phyloP scores from a whole-genome alignment of 2,888 invertebrate species.

The Lacanobia oleracea region DNA sequence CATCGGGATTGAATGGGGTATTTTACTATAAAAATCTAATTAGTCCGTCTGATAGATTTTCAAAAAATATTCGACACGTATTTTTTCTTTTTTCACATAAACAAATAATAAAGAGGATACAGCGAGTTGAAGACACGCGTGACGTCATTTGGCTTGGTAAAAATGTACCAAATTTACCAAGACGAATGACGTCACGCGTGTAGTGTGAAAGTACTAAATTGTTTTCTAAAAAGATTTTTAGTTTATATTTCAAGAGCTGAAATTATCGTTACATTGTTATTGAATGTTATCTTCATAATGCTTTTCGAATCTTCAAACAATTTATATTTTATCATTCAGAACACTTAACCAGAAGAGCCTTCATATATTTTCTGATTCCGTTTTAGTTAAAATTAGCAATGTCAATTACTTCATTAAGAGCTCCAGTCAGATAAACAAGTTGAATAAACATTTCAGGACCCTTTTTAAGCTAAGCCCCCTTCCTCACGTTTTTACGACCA shows the following conservation, averaged over 20 bases:
- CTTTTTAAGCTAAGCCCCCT: neutral
- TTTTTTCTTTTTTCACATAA: too few species aligned
- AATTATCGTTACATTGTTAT: neutral
- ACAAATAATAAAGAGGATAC: too few species aligned
- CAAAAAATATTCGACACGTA: too few species aligned
- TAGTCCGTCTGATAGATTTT: too few species aligned
- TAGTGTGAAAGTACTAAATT: too few species aligned
- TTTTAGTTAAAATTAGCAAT: neutral
- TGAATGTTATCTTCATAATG: neutral
- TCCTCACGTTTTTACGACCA: neutral
- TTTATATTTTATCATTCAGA: neutral
- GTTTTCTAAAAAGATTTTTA: neutral
- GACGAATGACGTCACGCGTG: too few species aligned
- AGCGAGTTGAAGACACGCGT: too few species aligned
- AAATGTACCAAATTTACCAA: too few species aligned
- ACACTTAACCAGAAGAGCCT: too few species aligned
- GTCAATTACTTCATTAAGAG: neutral
- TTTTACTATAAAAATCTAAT: too few species aligned
- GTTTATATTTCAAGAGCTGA: neutral
- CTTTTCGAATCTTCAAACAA: neutral
- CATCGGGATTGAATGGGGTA: slow-evolving; percentile 29
- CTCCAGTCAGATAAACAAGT: too few species aligned
- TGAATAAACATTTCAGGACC: neutral
- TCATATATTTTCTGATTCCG: neutral
- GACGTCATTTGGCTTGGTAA: too few species aligned